Evolutionary conservation across 2,888 invertebrate genomes (phyloP).

Genomic region (Cantharis rustica): DNA sequence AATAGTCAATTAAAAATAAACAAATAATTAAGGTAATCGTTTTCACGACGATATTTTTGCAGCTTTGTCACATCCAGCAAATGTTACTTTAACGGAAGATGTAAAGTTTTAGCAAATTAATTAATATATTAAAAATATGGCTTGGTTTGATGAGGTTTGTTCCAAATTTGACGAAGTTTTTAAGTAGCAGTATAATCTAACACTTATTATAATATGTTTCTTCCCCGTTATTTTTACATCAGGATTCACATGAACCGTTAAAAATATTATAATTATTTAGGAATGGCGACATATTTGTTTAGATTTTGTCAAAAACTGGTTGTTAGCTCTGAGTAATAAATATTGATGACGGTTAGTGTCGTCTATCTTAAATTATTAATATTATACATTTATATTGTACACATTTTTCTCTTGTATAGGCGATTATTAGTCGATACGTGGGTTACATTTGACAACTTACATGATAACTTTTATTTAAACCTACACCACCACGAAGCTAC

Average conservation of each 20-base stretch:
- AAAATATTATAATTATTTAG: neutral
- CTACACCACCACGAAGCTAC: neutral
- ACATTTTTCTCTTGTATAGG: neutral
- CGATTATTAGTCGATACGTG: neutral
- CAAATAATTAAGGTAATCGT: neutral
- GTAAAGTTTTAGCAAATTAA: neutral
- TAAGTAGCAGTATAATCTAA: neutral
- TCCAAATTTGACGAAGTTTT: neutral
- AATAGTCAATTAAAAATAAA: neutral
- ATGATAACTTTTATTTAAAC: neutral
- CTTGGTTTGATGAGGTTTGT: neutral
- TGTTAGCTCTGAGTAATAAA: neutral
- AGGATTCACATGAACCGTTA: neutral
- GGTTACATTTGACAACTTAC: neutral
- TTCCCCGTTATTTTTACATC: neutral
- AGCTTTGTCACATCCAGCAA: neutral
- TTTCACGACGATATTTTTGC: neutral
- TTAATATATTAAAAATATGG: neutral
- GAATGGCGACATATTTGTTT: neutral
- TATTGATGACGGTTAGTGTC: neutral
- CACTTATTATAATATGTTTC: neutral
- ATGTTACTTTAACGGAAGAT: neutral
- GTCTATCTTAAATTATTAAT: neutral
- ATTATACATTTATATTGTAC: neutral
- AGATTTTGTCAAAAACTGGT: constrained; percentile 1